Evolutionary conservation across 2,113 vertebrate species (phyloP), one percentile per base, ranked within the genome.

Genomic region (Terrapene triunguis): DNA sequence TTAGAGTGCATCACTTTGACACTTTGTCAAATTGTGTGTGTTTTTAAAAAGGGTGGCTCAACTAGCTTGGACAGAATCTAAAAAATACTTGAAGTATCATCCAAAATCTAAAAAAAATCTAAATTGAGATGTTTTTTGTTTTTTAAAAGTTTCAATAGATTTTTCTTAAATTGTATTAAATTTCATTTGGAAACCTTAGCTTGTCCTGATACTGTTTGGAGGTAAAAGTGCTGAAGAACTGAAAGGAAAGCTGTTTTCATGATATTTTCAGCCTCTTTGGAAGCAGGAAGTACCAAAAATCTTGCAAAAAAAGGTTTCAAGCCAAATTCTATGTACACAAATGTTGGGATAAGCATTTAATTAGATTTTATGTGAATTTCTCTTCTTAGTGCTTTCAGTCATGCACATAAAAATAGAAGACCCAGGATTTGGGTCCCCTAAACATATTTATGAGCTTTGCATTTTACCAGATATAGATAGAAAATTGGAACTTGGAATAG

Each of bases 381-480:
- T 0, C 62, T 94, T 85, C 84, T 47, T 51, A 50, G 8, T 82
- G 48, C 54, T 87, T 82, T 0, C 44, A 57, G 51, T 88, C 57
- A 76, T 38, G 5, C 38, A 24, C 72, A 76, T 44, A 42, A 93
- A 88, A 50, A 1, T 86, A 92, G 32, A 38, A 80, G 6, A 7
- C 84, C 22, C 59, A 90, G 87, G 3, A 93, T 1, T 17, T 72
- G 93, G 69, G n/a, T 42, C 19, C 10, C 35, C n/a, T 10, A 78
- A 65, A 80, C 44, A 47, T 47, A 47, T 47, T 47, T 48, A 2
- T 2, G 10, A 4, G 38, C 8, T 69, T 82, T 51, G 1, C 0
- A 48, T 95, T 89, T 96, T 84, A 85, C 11, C 51, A 85, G 85
- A 89, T 32, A 50, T 24, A 91, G 47, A 65, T 91, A 85, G 76